Conservation (phyloP, 2,113 vertebrate species). For the Lepidothrix coronata region DNA sequence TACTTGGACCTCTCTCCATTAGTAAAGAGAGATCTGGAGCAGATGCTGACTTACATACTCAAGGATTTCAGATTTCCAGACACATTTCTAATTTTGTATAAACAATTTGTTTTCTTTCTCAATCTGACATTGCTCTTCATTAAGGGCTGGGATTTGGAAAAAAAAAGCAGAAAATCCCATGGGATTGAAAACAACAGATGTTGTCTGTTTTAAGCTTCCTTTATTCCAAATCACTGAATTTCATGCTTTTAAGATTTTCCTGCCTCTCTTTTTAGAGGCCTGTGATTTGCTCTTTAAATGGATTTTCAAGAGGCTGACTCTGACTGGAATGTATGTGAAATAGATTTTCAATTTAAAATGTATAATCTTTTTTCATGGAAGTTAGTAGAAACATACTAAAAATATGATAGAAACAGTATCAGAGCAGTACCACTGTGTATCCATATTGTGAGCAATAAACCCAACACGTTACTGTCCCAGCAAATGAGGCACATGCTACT, state of each 20-base stretch:
- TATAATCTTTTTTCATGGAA: neutral
- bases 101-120: neutral
- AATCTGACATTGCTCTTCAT: slow-evolving; percentile 30
- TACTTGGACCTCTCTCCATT: neutral
- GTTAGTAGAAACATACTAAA: neutral
- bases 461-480: too few relatives aligned
- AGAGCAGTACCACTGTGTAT: neutral
- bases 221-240: slow-evolving; percentile 45
- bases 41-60: neutral
- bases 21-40: neutral
- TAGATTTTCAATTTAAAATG: neutral
- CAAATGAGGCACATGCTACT: neutral
- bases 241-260: slow-evolving; percentile 44
- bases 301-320: slow-evolving; percentile 20
- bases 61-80: slow-evolving; percentile 32
- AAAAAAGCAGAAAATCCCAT: slow-evolving; percentile 43
- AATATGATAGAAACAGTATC: neutral
- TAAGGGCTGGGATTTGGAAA: slow-evolving; percentile 19
- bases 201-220: slow-evolving; percentile 60
- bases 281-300: slow-evolving; percentile 4
- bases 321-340: neutral
- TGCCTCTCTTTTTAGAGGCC: neutral
- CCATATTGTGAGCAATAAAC: neutral
- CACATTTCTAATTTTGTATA: slow-evolving; percentile 22
- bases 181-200: slow-evolving; percentile 66